These are phyloP conservation scores for Uropsilus gracilis DNA, from an alignment of 2,113 vertebrate genomes.

Conservation along the genomic window DNA sequence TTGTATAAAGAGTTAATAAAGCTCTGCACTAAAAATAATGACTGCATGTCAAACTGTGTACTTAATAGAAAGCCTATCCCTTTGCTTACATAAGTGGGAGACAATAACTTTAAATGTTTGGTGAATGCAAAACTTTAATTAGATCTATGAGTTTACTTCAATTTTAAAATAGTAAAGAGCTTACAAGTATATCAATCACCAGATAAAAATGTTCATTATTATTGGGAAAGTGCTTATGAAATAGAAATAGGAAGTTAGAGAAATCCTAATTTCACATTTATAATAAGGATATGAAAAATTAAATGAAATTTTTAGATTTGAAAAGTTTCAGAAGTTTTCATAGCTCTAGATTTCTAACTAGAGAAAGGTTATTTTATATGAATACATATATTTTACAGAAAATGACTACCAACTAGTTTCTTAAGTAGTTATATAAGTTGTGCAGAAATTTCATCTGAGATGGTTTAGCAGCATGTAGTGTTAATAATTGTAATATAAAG, in stretches of 20 bases:
- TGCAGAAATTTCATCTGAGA: conserved; percentile 1
- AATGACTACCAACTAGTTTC: neutral
- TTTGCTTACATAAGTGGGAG: neutral
- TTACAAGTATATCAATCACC: neutral
- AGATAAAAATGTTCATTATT: neutral
- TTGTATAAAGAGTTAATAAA: neutral
- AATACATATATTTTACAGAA: neutral
- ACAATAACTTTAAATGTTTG: neutral
- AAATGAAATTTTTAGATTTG: conserved; percentile 8
- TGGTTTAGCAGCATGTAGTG: neutral
- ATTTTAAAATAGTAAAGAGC: neutral
- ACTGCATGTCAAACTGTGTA: neutral
- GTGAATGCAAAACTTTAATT: neutral
- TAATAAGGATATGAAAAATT: conserved; percentile 4
- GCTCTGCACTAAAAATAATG: neutral
- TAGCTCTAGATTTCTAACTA: neutral
- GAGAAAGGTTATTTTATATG: neutral
- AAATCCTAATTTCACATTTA: neutral
- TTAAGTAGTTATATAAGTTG: conserved; percentile 4
- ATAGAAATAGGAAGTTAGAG: neutral
- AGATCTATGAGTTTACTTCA: neutral
- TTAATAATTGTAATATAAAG: conserved; percentile 17
- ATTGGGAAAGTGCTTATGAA: neutral
- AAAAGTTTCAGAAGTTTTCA: too few relatives aligned
- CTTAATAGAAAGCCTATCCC: neutral